These are phyloP conservation scores for Apostichopus parvimensis DNA, from an alignment of 35 echinoderm and acorn worm genomes.

Conservation along the genomic window DNA sequence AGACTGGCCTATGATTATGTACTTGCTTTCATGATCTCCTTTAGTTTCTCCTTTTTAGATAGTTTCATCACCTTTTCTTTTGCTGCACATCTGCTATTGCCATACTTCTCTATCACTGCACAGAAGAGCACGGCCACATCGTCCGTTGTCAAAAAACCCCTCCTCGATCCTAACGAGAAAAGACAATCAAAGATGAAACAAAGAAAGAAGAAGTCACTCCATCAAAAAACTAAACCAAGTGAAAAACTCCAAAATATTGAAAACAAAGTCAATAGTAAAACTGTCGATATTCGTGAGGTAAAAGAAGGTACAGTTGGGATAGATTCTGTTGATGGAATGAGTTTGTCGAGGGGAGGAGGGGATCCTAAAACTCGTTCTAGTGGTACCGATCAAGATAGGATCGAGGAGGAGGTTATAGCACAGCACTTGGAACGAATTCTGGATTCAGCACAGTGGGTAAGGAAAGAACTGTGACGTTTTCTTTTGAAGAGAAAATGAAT, in stretches of 20 bases:
- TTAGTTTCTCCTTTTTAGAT: not conserved
- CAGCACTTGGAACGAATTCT: slow-evolving; percentile 47
- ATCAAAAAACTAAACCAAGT: not conserved
- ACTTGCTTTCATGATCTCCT: not conserved
- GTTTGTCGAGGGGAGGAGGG: not conserved
- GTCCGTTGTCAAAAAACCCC: slow-evolving; percentile 32
- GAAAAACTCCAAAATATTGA: not conserved
- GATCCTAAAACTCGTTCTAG: not conserved
- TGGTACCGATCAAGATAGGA: slow-evolving; percentile 32
- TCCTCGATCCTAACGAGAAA: slow-evolving; percentile 21
- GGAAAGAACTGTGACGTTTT: not conserved
- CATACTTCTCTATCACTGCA: slow-evolving; percentile 20
- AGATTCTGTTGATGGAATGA: not conserved
- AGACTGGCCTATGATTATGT: not conserved
- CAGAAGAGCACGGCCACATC: slow-evolving; percentile 20
- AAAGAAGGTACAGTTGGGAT: not conserved
- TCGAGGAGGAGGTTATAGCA: slow-evolving; percentile 50
- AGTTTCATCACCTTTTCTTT: not conserved
- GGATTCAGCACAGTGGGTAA: slow-evolving; percentile 45
- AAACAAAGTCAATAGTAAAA: not conserved
- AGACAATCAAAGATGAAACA: slow-evolving; percentile 9
- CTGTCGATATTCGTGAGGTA: not conserved
- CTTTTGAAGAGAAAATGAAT: no score
- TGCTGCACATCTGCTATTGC: slow-evolving; percentile 24
- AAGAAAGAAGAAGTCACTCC: not conserved